Conservation (phyloP, 2,797 vertebrate species). For the Paguma larvata region DNA sequence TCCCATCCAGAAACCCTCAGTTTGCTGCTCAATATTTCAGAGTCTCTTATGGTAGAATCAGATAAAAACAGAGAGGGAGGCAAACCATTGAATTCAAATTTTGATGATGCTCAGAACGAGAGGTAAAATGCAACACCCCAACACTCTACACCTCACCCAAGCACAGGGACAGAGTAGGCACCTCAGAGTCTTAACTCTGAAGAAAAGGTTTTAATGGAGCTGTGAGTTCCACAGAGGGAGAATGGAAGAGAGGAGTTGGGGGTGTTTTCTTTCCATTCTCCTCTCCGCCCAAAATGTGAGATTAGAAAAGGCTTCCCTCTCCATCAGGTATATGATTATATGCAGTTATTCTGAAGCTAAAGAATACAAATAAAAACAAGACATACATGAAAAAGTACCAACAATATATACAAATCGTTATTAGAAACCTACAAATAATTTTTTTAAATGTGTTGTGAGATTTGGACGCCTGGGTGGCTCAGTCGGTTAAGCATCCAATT, state of each 20-base stretch:
- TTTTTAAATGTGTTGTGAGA: slow-evolving; percentile 30
- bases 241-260: neutral
- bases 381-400: neutral
- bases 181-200: neutral
- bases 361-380: slow-evolving; percentile 32
- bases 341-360: slow-evolving; percentile 47
- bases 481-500: too few relatives aligned
- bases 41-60: too few relatives aligned
- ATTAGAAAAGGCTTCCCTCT: neutral
- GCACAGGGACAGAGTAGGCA: neutral
- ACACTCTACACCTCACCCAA: neutral
- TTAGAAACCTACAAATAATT: slow-evolving; percentile 51
- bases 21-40: too few relatives aligned
- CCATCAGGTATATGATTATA: neutral
- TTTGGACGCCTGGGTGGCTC: too few relatives aligned
- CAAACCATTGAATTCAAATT: slow-evolving; percentile 12
- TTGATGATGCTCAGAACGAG: neutral
- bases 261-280: neutral
- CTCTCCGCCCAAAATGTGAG: neutral
- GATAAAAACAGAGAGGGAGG: too few relatives aligned
- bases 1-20: too few relatives aligned
- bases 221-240: neutral
- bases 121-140: neutral
- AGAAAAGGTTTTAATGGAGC: neutral
- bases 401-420: slow-evolving; percentile 28